Evolutionary conservation across 2,888 invertebrate genomes (phyloP).

Genomic region (Lepidocyrtinus sp.): DNA sequence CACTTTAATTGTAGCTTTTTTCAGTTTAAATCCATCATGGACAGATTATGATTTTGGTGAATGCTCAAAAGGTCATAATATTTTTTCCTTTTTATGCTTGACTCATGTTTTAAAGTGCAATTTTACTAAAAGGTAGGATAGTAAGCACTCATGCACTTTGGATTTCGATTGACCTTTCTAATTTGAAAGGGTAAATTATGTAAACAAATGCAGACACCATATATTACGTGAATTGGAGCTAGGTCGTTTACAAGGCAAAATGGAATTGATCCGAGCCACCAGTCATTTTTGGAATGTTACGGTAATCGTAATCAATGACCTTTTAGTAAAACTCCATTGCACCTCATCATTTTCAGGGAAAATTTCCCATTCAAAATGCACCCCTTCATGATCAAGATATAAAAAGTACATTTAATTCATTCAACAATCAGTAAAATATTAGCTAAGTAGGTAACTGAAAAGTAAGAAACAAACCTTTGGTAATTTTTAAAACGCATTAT

Average conservation of each 20-base stretch:
- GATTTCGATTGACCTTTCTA: neutral
- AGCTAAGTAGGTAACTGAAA: neutral
- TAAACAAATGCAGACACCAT: neutral
- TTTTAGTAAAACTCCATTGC: neutral
- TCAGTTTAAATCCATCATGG: no score
- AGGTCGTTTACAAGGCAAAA: slow-evolving; percentile 45
- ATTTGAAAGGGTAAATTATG: neutral
- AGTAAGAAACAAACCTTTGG: neutral
- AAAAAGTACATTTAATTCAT: neutral
- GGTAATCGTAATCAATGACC: slow-evolving; percentile 31
- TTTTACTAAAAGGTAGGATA: no score
- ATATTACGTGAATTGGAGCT: slow-evolving; percentile 46
- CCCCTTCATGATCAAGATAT: neutral
- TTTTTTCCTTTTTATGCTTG: no score
- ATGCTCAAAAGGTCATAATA: no score
- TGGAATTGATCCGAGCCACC: neutral
- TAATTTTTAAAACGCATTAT: neutral
- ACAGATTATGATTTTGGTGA: no score
- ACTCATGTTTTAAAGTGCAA: no score
- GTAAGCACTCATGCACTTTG: no score
- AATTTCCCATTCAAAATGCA: slow-evolving; percentile 37
- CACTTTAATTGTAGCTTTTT: no score
- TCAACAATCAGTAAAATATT: neutral
- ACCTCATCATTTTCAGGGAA: neutral
- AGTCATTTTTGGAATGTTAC: slow-evolving; percentile 14